Base-by-base conservation (phyloP, 1,140 invertebrate species). In the Calycopis cecrops region DNA sequence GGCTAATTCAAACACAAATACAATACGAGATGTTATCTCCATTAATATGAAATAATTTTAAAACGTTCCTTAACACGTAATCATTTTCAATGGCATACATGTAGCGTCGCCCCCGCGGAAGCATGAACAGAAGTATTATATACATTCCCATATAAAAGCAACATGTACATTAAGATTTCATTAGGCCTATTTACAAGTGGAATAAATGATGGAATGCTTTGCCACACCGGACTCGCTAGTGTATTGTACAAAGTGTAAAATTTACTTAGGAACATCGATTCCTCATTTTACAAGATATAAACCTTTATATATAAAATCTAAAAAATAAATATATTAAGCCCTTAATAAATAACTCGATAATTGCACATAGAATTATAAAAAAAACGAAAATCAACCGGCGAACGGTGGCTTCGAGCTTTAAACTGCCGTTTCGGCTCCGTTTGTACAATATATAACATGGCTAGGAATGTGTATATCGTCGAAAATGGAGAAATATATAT, bases 101-200 rank as follows among this genome's bases (percentile, higher is more conserved):
- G 68, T 69, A 62, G 52, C 67, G 64, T 71, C 64, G 68, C 69
- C 72, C 60, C 65, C 63, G 40, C 47, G 14, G 40, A 33, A 40
- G 49, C 37, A 47, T 71, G 48, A 61, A 76, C 66, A 73, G 63
- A 61, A 68, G 65, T 63, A 73, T 71, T 86, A 84, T 85, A 77
- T 85, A 85, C 79, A 85, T 73, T 73, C 72, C 69, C 74, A 76
- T 71, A 75, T 68, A 69, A 80, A 81, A 82, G 77, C 80, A 74
- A 75, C 69, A 78, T 76, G 76, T 79, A 77, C 71, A 81, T 73
- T 71, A 76, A 79, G 71, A 78, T 64, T 79, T 82, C 63, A 72
- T 82, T 83, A 85, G 84, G 84, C 84, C 84, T 85, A 87, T 87
- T 84, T 87, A 87, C 84, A 87, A 76, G 74, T 87, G 84, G 84